Conservation (phyloP, 2,113 vertebrate species). For the Sinocyclocheilus maitianheensis region DNA sequence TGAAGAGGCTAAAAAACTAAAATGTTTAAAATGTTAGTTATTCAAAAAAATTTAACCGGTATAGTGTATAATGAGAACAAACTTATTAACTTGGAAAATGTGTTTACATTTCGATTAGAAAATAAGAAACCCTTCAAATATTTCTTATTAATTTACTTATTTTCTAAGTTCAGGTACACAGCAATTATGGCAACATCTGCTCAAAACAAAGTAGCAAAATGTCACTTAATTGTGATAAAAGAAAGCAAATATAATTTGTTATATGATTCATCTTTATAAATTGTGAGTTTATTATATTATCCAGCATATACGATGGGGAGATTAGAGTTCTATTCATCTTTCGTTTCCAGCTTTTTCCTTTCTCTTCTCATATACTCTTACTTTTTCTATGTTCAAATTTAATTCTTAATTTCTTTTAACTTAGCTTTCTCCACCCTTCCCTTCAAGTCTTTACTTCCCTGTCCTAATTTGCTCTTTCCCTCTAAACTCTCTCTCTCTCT, state of each 20-base stretch:
- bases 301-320: neutral
- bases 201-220: neutral
- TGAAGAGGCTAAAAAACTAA: too few relatives aligned
- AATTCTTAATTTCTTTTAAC: neutral
- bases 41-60: neutral
- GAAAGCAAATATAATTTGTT: neutral
- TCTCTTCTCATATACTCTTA: neutral
- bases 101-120: too few relatives aligned
- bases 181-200: neutral
- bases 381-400: neutral
- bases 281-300: neutral
- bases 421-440: neutral
- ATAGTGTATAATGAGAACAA: neutral
- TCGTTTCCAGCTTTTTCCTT: neutral
- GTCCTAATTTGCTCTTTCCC: conserved; percentile 6
- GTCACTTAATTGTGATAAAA: neutral
- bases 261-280: neutral
- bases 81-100: neutral
- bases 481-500: neutral
- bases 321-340: neutral
- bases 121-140: too few relatives aligned
- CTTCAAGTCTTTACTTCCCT: neutral
- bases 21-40: too few relatives aligned
- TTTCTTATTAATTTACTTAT: too few relatives aligned
- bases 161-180: neutral